Conservation (phyloP, 1,140 invertebrate genomes). For the Odontomachus brunneus region DNA sequence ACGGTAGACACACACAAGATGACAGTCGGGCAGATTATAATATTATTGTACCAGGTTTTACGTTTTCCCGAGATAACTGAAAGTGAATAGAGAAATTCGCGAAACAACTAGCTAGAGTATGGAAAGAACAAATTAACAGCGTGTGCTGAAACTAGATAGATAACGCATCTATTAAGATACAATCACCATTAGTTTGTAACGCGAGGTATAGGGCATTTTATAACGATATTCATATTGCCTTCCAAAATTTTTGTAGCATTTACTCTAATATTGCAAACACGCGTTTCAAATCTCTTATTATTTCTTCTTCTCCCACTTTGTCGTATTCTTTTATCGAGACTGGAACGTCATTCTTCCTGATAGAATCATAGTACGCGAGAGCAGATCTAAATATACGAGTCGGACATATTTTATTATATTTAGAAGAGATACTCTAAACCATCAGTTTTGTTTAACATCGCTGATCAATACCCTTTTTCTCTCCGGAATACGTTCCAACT, state of each 20-base stretch:
- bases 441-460: conserved; percentile 63
- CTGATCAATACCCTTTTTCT: conserved; percentile 58
- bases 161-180: conserved; percentile 78
- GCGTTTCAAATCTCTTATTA: conserved; percentile 50
- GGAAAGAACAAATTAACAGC: conserved; percentile 71
- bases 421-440: conserved; percentile 32
- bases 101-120: conserved; percentile 74
- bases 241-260: conserved; percentile 79
- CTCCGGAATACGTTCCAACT: conserved; percentile 69
- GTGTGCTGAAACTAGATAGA: conserved; percentile 77
- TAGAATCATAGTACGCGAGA: conserved; percentile 70
- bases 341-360: conserved; percentile 77
- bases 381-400: conserved; percentile 69
- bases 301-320: conserved; percentile 66
- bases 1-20: conserved; percentile 72
- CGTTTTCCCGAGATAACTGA: conserved; percentile 64
- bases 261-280: conserved; percentile 68
- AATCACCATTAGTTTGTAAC: conserved; percentile 80
- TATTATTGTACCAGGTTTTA: conserved; percentile 42
- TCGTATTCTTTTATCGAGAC: conserved; percentile 67
- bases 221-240: conserved; percentile 79
- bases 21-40: conserved; percentile 56
- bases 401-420: conserved; percentile 66
- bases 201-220: conserved; percentile 79
- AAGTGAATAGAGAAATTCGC: conserved; percentile 68